phyloP scores from a whole-genome alignment of 2,888 invertebrate genomes.

The Neoitamus cyanurus region DNA sequence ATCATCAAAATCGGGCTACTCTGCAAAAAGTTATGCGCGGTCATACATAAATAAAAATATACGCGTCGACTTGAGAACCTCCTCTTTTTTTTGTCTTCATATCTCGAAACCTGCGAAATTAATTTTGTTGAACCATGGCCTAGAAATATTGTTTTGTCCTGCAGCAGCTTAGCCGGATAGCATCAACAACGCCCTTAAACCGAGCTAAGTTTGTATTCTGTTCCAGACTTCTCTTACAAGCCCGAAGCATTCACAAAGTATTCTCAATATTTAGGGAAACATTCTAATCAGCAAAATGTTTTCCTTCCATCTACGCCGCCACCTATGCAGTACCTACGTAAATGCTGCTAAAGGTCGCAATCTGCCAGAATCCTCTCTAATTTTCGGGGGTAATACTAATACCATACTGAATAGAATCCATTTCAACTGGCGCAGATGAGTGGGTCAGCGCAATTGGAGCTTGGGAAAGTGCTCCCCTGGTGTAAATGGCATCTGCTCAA shows the following conservation, averaged over 20 bases:
- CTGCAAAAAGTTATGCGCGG: too few species aligned
- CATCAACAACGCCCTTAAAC: too few species aligned
- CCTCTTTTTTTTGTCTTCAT: too few species aligned
- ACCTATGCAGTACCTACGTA: not conserved
- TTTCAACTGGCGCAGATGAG: not conserved
- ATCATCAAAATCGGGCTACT: too few species aligned
- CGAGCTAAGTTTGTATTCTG: too few species aligned
- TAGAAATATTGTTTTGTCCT: too few species aligned
- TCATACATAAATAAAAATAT: too few species aligned
- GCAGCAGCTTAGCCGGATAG: too few species aligned
- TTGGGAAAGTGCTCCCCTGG: not conserved
- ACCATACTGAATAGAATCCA: not conserved
- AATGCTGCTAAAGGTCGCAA: not conserved
- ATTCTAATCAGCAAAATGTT: not conserved
- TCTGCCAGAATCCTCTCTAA: not conserved
- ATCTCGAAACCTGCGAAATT: too few species aligned
- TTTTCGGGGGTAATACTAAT: not conserved
- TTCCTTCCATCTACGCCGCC: not conserved
- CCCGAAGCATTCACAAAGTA: too few species aligned
- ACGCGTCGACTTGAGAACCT: too few species aligned
- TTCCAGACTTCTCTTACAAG: not conserved
- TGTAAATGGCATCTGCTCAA: constrained; percentile 7
- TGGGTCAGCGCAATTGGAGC: not conserved
- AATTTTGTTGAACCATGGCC: too few species aligned
- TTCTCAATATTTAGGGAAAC: not conserved